Conservation (phyloP, 2,797 vertebrate genomes). For the Peromyscus melanophrys region DNA sequence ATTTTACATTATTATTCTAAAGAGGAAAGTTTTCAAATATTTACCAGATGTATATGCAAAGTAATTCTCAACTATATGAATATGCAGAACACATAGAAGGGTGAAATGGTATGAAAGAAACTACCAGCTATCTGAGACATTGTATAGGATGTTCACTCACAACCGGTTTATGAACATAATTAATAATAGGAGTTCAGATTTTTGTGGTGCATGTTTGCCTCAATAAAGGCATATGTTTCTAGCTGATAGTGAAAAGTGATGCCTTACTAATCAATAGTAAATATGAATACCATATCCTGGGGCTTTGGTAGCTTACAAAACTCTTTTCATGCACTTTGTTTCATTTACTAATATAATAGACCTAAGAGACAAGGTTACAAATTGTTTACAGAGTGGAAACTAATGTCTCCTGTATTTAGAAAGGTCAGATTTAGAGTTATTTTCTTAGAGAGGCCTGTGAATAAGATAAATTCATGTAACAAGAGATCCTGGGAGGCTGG, state of each 20-base stretch:
- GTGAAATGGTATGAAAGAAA: not conserved
- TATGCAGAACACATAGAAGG: not conserved
- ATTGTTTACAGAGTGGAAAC: not conserved
- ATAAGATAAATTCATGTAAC: not conserved
- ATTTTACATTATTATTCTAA: not conserved
- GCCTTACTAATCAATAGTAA: not conserved
- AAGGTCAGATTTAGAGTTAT: not conserved
- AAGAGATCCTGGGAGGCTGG: not conserved
- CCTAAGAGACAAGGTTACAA: not conserved
- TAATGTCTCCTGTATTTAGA: not conserved
- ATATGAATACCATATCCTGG: not conserved
- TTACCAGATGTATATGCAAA: not conserved
- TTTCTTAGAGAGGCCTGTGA: not conserved
- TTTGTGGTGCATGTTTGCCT: not conserved
- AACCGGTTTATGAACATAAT: not conserved
- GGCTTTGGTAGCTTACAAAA: not conserved
- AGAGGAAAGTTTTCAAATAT: not conserved
- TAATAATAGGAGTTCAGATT: not conserved
- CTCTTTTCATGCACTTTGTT: not conserved
- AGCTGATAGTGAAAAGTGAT: not conserved
- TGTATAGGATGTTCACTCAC: not conserved
- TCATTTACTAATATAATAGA: slow-evolving; percentile 42
- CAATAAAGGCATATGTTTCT: slow-evolving; percentile 19
- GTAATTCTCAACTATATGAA: not conserved
- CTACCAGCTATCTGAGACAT: not conserved